Conservation (phyloP, 2,888 invertebrate species). For the Lepidochrysops patricia region DNA sequence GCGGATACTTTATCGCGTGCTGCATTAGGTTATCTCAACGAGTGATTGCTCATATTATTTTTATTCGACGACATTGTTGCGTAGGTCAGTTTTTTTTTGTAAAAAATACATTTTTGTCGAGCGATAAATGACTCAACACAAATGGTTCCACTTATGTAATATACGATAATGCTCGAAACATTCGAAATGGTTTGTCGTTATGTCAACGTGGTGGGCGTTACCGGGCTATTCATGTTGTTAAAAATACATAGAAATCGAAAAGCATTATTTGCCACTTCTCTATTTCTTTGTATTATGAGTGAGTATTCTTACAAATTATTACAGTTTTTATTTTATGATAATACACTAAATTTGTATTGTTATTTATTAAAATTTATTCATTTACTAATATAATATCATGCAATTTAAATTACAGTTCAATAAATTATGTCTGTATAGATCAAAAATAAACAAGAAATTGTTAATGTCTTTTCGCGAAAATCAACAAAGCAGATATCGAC, state of each 20-base stretch:
- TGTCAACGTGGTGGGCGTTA: not conserved
- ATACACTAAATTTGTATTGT: not conserved
- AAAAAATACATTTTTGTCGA: not conserved
- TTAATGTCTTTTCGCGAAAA: not conserved
- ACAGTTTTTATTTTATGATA: not conserved
- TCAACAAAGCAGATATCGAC: not conserved
- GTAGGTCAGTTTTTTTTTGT: slow-evolving; percentile 17
- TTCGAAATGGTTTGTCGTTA: not conserved
- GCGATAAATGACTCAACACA: not conserved
- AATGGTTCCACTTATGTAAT: not conserved
- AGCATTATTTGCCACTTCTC: no score
- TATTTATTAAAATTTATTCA: not conserved
- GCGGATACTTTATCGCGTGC: slow-evolving; percentile 18
- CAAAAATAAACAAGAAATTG: not conserved
- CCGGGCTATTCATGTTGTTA: not conserved
- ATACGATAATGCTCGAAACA: not conserved
- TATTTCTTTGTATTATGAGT: not conserved
- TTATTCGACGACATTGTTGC: slow-evolving; percentile 2
- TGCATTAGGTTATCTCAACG: slow-evolving; percentile 22
- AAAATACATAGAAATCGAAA: not conserved
- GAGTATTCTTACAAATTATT: not conserved
- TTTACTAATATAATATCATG: not conserved
- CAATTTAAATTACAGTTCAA: not conserved
- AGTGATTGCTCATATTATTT: slow-evolving; percentile 13
- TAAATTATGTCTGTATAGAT: not conserved